Evolutionary conservation across 2,113 vertebrate species (phyloP), one percentile per base, ranked within the genome.

Genomic region (Gymnarchus niloticus): DNA sequence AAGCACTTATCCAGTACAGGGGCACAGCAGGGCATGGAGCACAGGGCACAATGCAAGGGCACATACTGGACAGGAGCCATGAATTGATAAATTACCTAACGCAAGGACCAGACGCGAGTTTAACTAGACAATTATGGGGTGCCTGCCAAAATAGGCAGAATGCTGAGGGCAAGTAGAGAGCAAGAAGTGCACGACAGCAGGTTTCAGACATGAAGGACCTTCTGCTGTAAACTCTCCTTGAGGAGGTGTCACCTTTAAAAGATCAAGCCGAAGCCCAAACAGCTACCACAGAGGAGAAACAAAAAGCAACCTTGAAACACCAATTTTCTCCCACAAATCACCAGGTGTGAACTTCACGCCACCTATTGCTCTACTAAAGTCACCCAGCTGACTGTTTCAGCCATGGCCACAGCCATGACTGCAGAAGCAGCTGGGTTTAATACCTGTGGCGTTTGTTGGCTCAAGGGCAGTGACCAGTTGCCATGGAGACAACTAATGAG

Each of bases 1-100:
- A 41, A 17, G 28, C 65, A 73, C 65, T 41, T 41, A 41, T 73
- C 12, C 65, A 73, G 33, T 41, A 41, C 28, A 73, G 65, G 65
- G 33, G 12, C 7, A 0, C 33, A 6, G 33, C 3, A 9, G 19
- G 65, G 65, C 14, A 12, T 37, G 65, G 33, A 33, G 17, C 65
- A 28, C 33, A 21, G 65, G 14, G 65, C 14, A 73, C 33, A 19
- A 73, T 10, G 52, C 52, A 54, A 33, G 65, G 65, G 65, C n/a
- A 19, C 33, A 73, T 33, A 28, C 33, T 21, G 65, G 65, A 41
- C 3, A 17, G 33, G 12, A 41, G 65, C 65, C 33, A 73, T 73
- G 65, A 73, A n/a, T 19, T 73, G 65, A 73, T 73, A 73, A 73
- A 73, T 73, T 41, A 73, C 33, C 65, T 73, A 73, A 73, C 33